Evolutionary conservation across 2,797 vertebrate genomes (phyloP).

Genomic region (Salarias fasciatus): DNA sequence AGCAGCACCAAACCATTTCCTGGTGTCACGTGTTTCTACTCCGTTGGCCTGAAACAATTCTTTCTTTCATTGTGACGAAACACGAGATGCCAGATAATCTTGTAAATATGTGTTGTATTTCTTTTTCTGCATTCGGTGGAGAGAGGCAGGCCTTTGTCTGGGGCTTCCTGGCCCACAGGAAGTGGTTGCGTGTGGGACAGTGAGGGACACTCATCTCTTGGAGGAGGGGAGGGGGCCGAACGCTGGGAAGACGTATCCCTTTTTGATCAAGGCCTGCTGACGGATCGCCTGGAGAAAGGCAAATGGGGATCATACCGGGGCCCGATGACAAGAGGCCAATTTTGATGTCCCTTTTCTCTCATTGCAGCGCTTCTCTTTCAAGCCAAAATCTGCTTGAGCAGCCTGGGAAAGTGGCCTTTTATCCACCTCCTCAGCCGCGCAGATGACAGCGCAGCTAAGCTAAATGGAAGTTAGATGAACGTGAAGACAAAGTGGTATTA

Average conservation of each 20-base stretch:
- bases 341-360: constrained; percentile 84
- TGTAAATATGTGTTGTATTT: constrained; percentile 83
- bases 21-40: constrained; percentile 74
- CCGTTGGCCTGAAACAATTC: constrained; percentile 78
- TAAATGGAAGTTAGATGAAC: constrained; percentile 54
- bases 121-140: constrained; percentile 64
- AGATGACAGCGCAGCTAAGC: constrained; percentile 55
- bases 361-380: constrained; percentile 78
- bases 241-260: constrained; percentile 79
- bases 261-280: constrained; percentile 86
- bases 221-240: constrained; percentile 50
- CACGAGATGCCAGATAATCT: constrained; percentile 78
- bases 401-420: constrained; percentile 80
- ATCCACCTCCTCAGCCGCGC: constrained; percentile 57
- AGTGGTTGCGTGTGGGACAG: constrained; percentile 81
- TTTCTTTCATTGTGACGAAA: constrained; percentile 80
- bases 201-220: constrained; percentile 83
- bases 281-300: constrained; percentile 81
- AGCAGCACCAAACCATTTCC: constrained; percentile 71
- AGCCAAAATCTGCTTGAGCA: constrained; percentile 72
- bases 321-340: constrained; percentile 85
- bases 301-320: constrained; percentile 82
- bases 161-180: constrained; percentile 80
- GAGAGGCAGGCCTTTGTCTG: constrained; percentile 80
- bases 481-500: constrained; percentile 50